Evolutionary conservation across 1,140 invertebrate species (phyloP), one percentile per base, ranked within the genome.

Genomic region (Antheraea mylitta): DNA sequence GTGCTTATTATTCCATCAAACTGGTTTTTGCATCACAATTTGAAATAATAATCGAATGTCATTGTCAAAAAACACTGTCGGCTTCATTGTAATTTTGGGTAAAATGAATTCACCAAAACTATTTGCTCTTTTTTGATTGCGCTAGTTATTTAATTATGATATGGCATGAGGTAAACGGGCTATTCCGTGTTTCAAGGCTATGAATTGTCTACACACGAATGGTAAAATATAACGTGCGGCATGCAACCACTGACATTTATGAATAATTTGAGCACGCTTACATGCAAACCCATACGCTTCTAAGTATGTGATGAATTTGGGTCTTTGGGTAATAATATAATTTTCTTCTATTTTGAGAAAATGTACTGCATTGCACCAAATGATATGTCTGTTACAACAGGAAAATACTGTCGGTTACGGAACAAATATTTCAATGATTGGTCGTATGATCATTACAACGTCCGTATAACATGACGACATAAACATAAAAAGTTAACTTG

Each of bases 221-320:
- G 45, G 45, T 10, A 10, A 48, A 48, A 48, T 48, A 11, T 48
- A 9, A 48, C 45, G 45, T 48, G 45, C 11, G 45, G 45, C 45
- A 48, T 48, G 45, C 45, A 48, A 48, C 45, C 3, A 48, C 45
- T 48, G 45, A 48, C 45, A 48, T 48, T 48, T 48, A 48, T 48
- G 13, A 48, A 48, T 48, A 10, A 48, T 48, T 48, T 48, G 11
- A 11, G 11, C 45, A 48, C 45, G 45, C 45, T 48, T 48, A 10
- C 11, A 48, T 48, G 11, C 7, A 7, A 7, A 48, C 45, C 7
- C 45, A 48, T 11, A 48, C 45, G 7, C 45, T 48, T 48, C 7
- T 69, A 11, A 69, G 53, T 65, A 60, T 65, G 58, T 58, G 37
- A 65, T 69, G 19, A 60, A 65, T 65, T 48, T 13, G 11, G 45